These are phyloP conservation scores for Helleia helle DNA, from an alignment of 2,888 invertebrate species.

Conservation along the genomic window DNA sequence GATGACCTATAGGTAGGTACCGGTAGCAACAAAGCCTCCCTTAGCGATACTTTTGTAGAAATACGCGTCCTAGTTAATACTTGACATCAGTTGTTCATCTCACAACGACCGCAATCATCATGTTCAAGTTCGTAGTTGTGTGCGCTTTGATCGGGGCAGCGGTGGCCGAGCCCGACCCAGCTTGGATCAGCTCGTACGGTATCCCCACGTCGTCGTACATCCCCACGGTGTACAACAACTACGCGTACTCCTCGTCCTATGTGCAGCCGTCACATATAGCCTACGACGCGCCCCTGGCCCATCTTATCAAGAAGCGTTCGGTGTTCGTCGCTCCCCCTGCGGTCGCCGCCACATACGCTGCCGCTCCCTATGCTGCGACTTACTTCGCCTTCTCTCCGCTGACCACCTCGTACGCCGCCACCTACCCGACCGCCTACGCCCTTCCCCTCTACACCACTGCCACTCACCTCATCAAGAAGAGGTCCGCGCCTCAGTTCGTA, in stretches of 20 bases:
- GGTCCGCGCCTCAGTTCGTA: constrained; percentile 23
- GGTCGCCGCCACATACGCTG: constrained; percentile 5
- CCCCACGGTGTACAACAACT: constrained; percentile 27
- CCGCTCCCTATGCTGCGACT: constrained; percentile 35
- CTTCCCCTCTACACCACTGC: constrained; percentile 35
- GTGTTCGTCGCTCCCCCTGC: constrained; percentile 20
- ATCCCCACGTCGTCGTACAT: constrained; percentile 37
- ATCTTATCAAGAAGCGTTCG: constrained; percentile 40
- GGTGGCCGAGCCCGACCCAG: constrained; percentile 45
- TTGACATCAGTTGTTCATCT: constrained; percentile 46
- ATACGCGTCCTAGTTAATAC: neutral
- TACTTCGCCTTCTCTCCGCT: constrained; percentile 29
- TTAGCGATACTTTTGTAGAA: constrained; percentile 37
- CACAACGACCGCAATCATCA: constrained; percentile 53
- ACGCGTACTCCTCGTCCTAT: constrained; percentile 37
- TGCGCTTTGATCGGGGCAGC: constrained; percentile 73
- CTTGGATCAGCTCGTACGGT: constrained; percentile 17
- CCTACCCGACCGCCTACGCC: constrained; percentile 46
- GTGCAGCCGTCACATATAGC: constrained; percentile 32
- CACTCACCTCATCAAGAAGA: constrained; percentile 41
- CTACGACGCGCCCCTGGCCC: constrained; percentile 36
- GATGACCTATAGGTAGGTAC: constrained; percentile 45
- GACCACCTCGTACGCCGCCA: constrained; percentile 42
- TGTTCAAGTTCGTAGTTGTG: constrained; percentile 72
- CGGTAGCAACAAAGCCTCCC: constrained; percentile 51